These are phyloP conservation scores for Cochlearius cochlearius DNA, from an alignment of 2,113 vertebrate genomes.

Conservation along the genomic window DNA sequence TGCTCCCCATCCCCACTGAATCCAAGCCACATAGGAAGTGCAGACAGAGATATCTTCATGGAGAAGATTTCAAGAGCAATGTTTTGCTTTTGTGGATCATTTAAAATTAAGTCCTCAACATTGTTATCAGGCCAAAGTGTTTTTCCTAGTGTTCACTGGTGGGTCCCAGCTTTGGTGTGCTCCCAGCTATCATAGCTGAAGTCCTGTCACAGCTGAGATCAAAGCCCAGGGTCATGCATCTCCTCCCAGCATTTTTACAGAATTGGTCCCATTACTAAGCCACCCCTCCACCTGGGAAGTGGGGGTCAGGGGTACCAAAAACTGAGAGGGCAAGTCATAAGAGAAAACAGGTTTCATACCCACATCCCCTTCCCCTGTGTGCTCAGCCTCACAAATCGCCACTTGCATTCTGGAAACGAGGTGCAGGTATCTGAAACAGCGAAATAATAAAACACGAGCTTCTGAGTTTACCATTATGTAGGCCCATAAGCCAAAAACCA, in stretches of 20 bases:
- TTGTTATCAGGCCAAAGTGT: neutral
- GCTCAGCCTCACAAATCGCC: neutral
- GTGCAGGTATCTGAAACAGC: neutral
- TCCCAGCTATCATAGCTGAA: neutral
- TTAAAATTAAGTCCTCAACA: neutral
- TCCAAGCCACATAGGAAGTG: rapidly evolving
- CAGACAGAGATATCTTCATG: neutral
- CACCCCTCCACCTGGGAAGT: neutral
- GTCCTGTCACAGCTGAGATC: neutral
- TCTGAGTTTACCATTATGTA: neutral
- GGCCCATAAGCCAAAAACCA: neutral
- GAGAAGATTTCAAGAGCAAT: neutral
- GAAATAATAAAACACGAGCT: neutral
- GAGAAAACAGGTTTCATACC: neutral
- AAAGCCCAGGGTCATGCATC: neutral
- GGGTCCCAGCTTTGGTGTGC: neutral
- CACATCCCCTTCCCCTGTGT: neutral
- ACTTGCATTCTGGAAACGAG: neutral
- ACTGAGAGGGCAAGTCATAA: neutral
- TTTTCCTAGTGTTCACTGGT: neutral
- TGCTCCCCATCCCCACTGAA: neutral
- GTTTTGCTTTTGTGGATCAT: neutral
- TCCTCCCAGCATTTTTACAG: neutral
- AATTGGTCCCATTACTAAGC: neutral
- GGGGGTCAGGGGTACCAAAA: neutral